These are phyloP conservation scores for Cheilosia grossa DNA, from an alignment of 2,888 invertebrate genomes.

Conservation along the genomic window DNA sequence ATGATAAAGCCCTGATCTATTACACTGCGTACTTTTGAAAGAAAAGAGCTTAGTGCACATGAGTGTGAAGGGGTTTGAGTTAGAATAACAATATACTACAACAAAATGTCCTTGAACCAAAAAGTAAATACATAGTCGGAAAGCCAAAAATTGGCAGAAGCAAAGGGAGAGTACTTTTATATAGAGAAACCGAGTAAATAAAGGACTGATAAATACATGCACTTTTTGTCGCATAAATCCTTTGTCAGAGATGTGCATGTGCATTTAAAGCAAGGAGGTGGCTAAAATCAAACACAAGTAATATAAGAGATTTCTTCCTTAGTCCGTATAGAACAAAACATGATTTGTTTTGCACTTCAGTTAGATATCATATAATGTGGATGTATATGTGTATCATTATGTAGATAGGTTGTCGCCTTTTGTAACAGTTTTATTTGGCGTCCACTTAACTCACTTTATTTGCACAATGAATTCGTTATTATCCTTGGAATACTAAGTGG, in stretches of 20 bases:
- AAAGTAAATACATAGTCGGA: constrained; percentile 54
- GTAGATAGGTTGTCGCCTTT: constrained; percentile 15
- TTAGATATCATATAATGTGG: background rate
- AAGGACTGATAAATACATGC: constrained; percentile 4
- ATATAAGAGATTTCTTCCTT: constrained; percentile 24
- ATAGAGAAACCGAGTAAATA: constrained; percentile 36
- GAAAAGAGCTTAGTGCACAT: constrained; percentile 2
- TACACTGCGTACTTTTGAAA: background rate
- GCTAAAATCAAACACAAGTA: constrained; percentile 34
- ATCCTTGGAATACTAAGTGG: constrained; percentile 4
- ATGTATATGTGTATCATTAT: background rate
- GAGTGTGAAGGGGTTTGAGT: constrained; percentile 22
- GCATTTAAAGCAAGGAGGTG: constrained; percentile 21
- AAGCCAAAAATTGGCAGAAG: constrained; percentile 34
- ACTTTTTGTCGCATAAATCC: constrained; percentile 31
- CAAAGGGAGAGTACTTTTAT: constrained; percentile 11
- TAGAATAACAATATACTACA: constrained; percentile 27
- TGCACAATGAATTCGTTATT: constrained; percentile 23
- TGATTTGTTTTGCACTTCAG: constrained; percentile 56
- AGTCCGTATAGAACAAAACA: constrained; percentile 29
- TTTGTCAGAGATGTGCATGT: constrained; percentile 21
- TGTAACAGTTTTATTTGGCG: constrained; percentile 52
- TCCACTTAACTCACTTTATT: constrained; percentile 54
- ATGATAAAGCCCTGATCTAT: constrained; percentile 14
- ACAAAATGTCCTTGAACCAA: constrained; percentile 57